Evolutionary conservation across 2,113 vertebrate genomes (phyloP).

Genomic region (Heloderma charlesbogerti): DNA sequence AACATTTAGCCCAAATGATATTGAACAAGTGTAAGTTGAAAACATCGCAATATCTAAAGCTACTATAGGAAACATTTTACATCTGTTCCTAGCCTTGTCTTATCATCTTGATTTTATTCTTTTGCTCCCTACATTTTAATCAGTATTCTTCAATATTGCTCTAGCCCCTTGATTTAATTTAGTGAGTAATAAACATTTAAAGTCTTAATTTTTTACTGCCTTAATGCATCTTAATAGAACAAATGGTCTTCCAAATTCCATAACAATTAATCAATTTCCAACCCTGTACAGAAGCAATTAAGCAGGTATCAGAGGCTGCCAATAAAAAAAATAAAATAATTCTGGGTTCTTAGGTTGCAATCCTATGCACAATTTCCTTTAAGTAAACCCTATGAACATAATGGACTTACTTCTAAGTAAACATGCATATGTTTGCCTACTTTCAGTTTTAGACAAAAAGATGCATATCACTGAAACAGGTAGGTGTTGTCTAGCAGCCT

Average conservation of each 20-base stretch:
- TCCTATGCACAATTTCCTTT: not conserved
- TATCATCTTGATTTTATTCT: not conserved
- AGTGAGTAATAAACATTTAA: not conserved
- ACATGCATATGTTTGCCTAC: not conserved
- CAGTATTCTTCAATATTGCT: not conserved
- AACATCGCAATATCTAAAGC: not conserved
- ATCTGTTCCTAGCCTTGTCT: not conserved
- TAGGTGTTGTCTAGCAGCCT: not conserved
- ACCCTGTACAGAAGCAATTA: not conserved
- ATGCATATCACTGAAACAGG: not conserved
- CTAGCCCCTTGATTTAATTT: conserved; percentile 11
- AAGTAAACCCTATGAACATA: not conserved
- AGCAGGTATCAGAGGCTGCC: not conserved
- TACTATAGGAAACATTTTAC: not conserved
- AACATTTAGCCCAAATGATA: not conserved
- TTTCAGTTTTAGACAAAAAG: not conserved
- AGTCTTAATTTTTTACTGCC: not conserved
- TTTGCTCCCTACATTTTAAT: not conserved
- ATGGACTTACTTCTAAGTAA: not conserved
- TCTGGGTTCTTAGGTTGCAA: not conserved
- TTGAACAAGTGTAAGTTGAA: not conserved
- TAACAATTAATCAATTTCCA: conserved; percentile 1
- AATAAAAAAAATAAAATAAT: not conserved
- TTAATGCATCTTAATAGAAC: conserved; percentile 7
- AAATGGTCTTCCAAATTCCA: not conserved